Evolutionary conservation across 2,113 vertebrate genomes (phyloP).

Genomic region (Aramus guarauna): DNA sequence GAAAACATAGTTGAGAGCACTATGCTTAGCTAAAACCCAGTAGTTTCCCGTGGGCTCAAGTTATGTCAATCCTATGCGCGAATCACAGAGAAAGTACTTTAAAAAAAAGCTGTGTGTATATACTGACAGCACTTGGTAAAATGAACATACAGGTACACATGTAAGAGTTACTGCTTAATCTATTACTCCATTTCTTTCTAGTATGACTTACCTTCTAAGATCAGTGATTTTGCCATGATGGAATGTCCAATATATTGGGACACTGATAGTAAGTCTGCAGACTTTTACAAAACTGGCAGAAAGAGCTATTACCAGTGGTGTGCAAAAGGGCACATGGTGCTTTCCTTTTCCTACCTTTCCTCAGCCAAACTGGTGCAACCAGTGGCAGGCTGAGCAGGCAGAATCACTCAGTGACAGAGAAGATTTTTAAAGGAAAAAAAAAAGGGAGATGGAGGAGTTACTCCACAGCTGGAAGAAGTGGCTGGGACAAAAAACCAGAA

Average conservation of each 20-base stretch:
- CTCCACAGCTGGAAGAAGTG: not conserved
- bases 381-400: not conserved
- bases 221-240: not conserved
- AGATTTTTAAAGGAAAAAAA: not conserved
- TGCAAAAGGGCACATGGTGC: not conserved
- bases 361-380: not conserved
- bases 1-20: not conserved
- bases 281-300: not conserved
- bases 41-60: not conserved
- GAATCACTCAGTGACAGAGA: not conserved
- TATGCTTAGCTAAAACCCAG: not conserved
- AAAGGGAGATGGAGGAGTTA: not conserved
- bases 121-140: not conserved
- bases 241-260: not conserved
- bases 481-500: not conserved
- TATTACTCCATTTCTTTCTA: not conserved
- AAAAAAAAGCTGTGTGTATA: not conserved
- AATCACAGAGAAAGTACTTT: not conserved
- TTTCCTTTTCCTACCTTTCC: not conserved
- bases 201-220: not conserved
- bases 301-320: not conserved
- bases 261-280: not conserved
- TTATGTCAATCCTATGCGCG: not conserved
- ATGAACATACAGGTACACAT: not conserved
- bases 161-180: not conserved